phyloP scores from a whole-genome alignment of 64 coral and sea anemone species.

The Acropora tenuis region DNA sequence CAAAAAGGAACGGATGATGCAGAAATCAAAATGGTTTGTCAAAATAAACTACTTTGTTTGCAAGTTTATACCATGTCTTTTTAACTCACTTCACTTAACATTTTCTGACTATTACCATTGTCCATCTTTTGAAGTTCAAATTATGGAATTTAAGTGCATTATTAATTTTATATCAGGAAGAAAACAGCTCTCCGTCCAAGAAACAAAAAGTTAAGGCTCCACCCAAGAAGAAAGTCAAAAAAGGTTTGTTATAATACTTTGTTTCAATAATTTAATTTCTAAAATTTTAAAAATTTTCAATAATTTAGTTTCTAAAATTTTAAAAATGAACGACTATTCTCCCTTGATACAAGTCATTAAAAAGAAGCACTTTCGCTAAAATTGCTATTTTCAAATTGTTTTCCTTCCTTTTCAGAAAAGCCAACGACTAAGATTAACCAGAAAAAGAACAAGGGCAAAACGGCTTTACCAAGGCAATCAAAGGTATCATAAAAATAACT shows the following conservation, averaged over 20 bases:
- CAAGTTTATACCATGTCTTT: background rate
- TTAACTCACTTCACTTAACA: background rate
- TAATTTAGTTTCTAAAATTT: no score
- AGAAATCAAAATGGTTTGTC: background rate
- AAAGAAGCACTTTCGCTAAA: no score
- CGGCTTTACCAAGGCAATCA: background rate
- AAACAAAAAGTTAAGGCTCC: background rate
- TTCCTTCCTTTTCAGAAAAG: background rate
- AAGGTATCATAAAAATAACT: background rate
- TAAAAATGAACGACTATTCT: background rate
- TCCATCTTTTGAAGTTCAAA: background rate
- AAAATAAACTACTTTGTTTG: background rate
- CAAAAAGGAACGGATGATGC: constrained; percentile 21
- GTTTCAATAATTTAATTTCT: background rate
- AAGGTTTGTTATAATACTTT: background rate
- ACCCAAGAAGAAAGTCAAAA: background rate
- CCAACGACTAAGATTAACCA: background rate
- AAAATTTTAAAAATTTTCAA: no score
- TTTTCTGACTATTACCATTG: background rate
- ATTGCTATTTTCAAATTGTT: background rate
- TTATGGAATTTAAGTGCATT: background rate
- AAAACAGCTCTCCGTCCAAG: background rate
- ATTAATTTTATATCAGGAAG: background rate
- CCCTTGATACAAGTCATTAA: background rate
- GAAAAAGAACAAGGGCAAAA: background rate